Percentiles rank a stretch among this genome's conserved stretches.
phyloP scores from a whole-genome alignment of 2,113 vertebrate genomes.

The Rhegmatorhina hoffmannsi region DNA sequence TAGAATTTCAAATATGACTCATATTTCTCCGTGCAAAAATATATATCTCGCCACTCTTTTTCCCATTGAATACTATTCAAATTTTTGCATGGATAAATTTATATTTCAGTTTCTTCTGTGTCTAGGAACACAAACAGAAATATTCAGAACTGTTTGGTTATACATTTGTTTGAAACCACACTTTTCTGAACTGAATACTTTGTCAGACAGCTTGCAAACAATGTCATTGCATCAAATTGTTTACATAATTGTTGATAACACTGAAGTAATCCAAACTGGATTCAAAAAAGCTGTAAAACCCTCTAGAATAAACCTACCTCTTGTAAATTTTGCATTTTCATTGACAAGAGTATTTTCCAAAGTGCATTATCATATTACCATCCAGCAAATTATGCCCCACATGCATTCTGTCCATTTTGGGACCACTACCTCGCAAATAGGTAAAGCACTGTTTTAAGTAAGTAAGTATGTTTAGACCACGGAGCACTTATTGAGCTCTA shows the following conservation, averaged over 20 bases:
- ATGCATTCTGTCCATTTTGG: neutral
- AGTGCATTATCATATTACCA: neutral
- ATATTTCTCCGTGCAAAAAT: neutral
- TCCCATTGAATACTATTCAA: neutral
- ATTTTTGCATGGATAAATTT: neutral
- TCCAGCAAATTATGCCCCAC: neutral
- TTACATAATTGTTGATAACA: neutral
- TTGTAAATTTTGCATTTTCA: neutral
- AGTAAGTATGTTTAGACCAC: neutral
- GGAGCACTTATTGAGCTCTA: neutral
- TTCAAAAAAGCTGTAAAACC: neutral
- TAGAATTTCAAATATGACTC: rapidly evolving
- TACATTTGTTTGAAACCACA: neutral
- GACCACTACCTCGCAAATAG: neutral
- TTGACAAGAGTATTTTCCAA: neutral
- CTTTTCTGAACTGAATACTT: neutral
- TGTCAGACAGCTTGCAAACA: neutral
- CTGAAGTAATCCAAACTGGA: neutral
- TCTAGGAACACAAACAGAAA: neutral
- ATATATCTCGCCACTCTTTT: neutral
- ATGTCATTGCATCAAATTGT: neutral
- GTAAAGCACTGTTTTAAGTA: neutral
- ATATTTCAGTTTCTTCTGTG: neutral
- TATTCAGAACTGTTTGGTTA: neutral
- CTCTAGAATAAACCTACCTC: neutral